Conservation (phyloP, 2,113 vertebrate genomes). For the Brachyistius frenatus region DNA sequence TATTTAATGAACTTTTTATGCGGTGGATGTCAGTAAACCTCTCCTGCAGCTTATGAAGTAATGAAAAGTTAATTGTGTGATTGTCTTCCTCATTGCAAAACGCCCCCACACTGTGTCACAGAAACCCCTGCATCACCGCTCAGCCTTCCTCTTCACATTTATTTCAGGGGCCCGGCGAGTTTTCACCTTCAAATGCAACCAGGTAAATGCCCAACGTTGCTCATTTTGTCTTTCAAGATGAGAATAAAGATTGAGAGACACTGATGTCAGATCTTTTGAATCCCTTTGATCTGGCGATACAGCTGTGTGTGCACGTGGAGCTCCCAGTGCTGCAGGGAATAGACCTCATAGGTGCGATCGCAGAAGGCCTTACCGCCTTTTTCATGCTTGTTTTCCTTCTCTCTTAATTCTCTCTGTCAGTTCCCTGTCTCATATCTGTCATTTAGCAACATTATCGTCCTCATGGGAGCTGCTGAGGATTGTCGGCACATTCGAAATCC, state of each 20-base stretch:
- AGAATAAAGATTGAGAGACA: slow-evolving; percentile 34
- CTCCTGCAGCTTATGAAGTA: slow-evolving; percentile 68
- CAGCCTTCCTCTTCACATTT: slow-evolving; percentile 53
- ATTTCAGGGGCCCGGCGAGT: slow-evolving; percentile 24
- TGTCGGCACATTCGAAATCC: slow-evolving; percentile 58
- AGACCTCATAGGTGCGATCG: slow-evolving; percentile 41
- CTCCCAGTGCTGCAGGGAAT: slow-evolving; percentile 1
- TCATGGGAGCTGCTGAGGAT: slow-evolving; percentile 46
- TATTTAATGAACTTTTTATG: slow-evolving; percentile 69
- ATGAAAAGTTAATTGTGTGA: slow-evolving; percentile 80
- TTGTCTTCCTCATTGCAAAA: slow-evolving; percentile 65
- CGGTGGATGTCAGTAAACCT: slow-evolving; percentile 59
- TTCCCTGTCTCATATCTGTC: slow-evolving; percentile 42
- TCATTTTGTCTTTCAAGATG: slow-evolving; percentile 57
- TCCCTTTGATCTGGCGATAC: slow-evolving; percentile 35
- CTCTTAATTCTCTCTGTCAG: slow-evolving; percentile 18
- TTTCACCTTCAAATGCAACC: slow-evolving; percentile 29
- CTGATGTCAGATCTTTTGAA: slow-evolving; percentile 43
- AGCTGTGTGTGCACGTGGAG: slow-evolving; percentile 27
- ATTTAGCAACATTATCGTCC: slow-evolving; percentile 52
- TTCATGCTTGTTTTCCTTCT: slow-evolving; percentile 23
- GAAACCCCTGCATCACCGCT: slow-evolving; percentile 53
- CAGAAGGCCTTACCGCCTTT: slow-evolving; percentile 28
- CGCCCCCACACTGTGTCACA: slow-evolving; percentile 58
- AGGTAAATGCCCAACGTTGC: slow-evolving; percentile 28